Percentiles rank a stretch among this genome's conserved stretches.
phyloP scores from a whole-genome alignment of 2,888 invertebrate species.

The Malthinus seriepunctatus region DNA sequence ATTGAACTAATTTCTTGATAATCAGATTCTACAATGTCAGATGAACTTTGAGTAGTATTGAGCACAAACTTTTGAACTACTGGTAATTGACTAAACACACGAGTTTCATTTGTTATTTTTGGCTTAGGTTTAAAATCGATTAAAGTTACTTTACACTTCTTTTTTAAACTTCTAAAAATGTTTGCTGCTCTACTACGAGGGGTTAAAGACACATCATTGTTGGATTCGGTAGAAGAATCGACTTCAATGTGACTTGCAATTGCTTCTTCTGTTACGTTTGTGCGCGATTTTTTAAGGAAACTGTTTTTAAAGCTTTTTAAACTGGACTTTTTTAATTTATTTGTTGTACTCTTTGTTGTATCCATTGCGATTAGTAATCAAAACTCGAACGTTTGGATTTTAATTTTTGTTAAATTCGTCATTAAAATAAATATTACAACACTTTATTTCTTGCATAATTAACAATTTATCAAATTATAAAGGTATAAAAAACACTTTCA shows the following conservation, averaged over 20 bases:
- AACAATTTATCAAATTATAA: neutral
- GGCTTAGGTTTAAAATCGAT: conserved; percentile 26
- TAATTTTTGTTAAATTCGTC: neutral
- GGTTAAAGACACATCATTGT: conserved; percentile 21
- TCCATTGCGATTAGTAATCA: neutral
- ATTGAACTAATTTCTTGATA: neutral
- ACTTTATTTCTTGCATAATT: neutral
- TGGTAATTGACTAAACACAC: neutral
- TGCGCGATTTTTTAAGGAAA: conserved; percentile 6
- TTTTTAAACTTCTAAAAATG: conserved; percentile 29
- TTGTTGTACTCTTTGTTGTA: conserved; percentile 1
- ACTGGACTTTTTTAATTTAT: conserved; percentile 17
- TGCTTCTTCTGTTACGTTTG: conserved; percentile 1
- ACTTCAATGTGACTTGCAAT: neutral
- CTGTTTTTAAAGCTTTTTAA: conserved; percentile 22
- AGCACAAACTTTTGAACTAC: neutral
- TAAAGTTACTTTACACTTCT: conserved; percentile 28
- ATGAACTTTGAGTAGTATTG: neutral
- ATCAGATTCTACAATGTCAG: neutral
- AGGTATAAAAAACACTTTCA: neutral
- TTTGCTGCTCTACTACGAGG: conserved; percentile 24
- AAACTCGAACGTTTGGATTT: too few species aligned
- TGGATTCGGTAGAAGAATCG: neutral
- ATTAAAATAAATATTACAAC: neutral
- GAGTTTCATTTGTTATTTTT: neutral